These are phyloP conservation scores for Torymus texanus DNA, from an alignment of 2,888 invertebrate species.

Conservation along the genomic window DNA sequence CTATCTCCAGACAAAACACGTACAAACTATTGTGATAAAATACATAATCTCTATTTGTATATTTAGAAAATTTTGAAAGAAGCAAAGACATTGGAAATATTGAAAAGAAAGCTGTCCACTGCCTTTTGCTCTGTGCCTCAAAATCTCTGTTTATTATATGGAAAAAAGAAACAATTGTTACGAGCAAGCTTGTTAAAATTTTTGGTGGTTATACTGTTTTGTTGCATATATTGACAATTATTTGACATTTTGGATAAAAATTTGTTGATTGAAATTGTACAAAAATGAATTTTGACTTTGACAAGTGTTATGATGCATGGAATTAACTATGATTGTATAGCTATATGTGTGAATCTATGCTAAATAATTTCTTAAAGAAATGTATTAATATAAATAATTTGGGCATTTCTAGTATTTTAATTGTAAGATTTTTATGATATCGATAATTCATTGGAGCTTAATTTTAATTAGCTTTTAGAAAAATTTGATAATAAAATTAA, in stretches of 20 bases:
- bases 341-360: slow-evolving; percentile 31
- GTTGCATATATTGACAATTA: slow-evolving; percentile 41
- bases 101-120: slow-evolving; percentile 57
- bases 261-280: slow-evolving; percentile 26
- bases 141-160: slow-evolving; percentile 55
- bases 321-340: slow-evolving; percentile 30
- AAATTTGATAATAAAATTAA: slow-evolving; percentile 37
- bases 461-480: slow-evolving; percentile 37
- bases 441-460: slow-evolving; percentile 36
- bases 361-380: slow-evolving; percentile 30
- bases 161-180: slow-evolving; percentile 53
- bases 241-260: slow-evolving; percentile 26
- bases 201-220: slow-evolving; percentile 47
- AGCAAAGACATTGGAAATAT: slow-evolving; percentile 39
- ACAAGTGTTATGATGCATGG: slow-evolving; percentile 33
- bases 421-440: slow-evolving; percentile 46
- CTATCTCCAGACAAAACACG: slow-evolving; percentile 49
- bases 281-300: slow-evolving; percentile 1
- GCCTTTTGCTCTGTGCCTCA: slow-evolving; percentile 66
- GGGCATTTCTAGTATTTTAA: slow-evolving; percentile 54
- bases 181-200: slow-evolving; percentile 54
- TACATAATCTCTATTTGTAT: slow-evolving; percentile 52
- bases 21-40: slow-evolving; percentile 59
- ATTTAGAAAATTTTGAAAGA: slow-evolving; percentile 46
- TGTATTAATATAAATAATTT: slow-evolving; percentile 35